These are phyloP conservation scores for Edolisoma coerulescens DNA, from an alignment of 2,113 vertebrate genomes.

Conservation along the genomic window DNA sequence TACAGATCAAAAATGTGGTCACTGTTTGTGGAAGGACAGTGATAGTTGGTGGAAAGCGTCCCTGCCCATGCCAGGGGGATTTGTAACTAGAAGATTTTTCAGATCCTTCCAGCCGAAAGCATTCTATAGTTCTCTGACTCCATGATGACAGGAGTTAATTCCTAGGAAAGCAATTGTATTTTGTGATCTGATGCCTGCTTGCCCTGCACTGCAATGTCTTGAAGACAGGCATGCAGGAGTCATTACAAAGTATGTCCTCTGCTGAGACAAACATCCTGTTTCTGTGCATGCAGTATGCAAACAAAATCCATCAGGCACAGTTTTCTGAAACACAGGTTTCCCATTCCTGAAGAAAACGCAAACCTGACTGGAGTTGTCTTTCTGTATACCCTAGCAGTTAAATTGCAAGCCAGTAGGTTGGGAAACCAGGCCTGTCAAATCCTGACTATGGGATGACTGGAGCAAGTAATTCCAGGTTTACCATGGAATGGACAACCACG, in stretches of 20 bases:
- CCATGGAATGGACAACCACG: not conserved
- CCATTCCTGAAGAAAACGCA: not conserved
- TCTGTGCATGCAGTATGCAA: not conserved
- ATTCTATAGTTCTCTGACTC: not conserved
- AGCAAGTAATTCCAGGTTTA: constrained; percentile 16
- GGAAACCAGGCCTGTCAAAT: not conserved
- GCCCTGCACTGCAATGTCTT: not conserved
- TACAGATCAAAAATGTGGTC: not conserved
- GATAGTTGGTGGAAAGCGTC: not conserved
- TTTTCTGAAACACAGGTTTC: not conserved
- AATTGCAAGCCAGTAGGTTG: not conserved
- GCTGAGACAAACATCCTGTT: not conserved
- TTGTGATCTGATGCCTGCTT: not conserved
- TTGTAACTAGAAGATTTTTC: not conserved
- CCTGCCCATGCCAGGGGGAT: not conserved
- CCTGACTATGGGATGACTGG: not conserved
- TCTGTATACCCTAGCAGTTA: not conserved
- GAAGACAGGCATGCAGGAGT: not conserved
- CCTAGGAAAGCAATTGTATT: not conserved
- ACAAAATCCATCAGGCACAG: not conserved
- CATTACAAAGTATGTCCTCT: not conserved
- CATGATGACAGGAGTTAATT: not conserved
- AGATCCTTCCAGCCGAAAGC: not conserved
- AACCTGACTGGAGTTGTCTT: not conserved
- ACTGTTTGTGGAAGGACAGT: not conserved